Conservation (phyloP, 1,140 invertebrate species). For the Bacillus rossius region DNA sequence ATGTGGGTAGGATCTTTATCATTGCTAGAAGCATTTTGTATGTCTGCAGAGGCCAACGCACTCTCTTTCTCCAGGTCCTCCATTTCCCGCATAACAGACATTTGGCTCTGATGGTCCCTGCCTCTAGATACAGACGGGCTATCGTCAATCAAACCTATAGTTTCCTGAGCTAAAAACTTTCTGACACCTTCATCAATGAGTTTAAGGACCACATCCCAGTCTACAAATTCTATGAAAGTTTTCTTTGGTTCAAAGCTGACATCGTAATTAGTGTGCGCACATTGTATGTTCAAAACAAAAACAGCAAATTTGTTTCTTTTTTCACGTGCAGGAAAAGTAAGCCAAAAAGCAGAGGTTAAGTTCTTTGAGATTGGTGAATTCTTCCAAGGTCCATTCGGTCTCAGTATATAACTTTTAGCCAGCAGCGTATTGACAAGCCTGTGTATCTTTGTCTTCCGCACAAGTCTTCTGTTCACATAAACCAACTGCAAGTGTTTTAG, state of each 20-base stretch:
- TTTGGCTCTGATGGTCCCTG: not conserved
- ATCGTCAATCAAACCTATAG: not conserved
- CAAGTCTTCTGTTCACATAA: constrained; percentile 54
- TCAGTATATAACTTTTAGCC: constrained; percentile 28
- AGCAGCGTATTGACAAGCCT: constrained; percentile 46
- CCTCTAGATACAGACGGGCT: not conserved
- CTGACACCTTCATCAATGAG: constrained; percentile 47
- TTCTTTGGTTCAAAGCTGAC: constrained; percentile 47
- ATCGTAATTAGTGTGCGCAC: constrained; percentile 51
- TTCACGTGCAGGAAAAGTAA: constrained; percentile 27
- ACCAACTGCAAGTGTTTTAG: constrained; percentile 52
- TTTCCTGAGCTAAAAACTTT: constrained; percentile 33
- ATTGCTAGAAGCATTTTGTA: not conserved
- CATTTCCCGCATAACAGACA: constrained; percentile 8
- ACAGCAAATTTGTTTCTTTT: constrained; percentile 42
- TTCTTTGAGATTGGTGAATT: constrained; percentile 13
- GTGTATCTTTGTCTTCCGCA: constrained; percentile 48
- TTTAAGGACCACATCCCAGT: constrained; percentile 48
- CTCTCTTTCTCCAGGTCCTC: constrained; percentile 9
- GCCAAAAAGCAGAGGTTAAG: constrained; percentile 10
- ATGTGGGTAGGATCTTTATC: too few relatives aligned
- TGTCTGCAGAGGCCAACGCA: not conserved
- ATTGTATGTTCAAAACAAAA: constrained; percentile 55
- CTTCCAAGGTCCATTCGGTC: constrained; percentile 24
- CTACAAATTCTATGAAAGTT: constrained; percentile 53